These are phyloP conservation scores for Siderastrea radians DNA, from an alignment of 92 coral and sea anemone genomes.

Conservation along the genomic window DNA sequence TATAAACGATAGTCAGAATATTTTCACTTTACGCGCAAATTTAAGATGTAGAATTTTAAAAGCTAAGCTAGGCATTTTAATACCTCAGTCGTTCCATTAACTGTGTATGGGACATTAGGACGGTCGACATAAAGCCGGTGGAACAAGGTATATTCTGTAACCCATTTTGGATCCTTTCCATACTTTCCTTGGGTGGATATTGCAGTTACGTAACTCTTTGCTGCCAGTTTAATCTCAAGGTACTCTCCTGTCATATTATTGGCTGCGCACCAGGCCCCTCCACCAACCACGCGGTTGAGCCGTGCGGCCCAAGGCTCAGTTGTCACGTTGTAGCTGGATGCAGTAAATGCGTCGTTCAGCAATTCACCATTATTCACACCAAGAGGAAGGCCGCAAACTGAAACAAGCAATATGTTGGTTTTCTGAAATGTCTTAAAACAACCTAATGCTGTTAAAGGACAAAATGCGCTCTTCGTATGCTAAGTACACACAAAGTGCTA, in stretches of 20 bases:
- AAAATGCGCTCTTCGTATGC: too few relatives aligned
- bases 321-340: conserved; percentile 16
- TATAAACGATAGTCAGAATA: too few relatives aligned
- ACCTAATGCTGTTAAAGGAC: too few relatives aligned
- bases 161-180: conserved; percentile 10
- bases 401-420: background rate
- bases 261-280: conserved; percentile 74
- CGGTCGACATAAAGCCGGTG: conserved; percentile 7
- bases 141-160: conserved; percentile 52
- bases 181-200: conserved; percentile 74
- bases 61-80: too few relatives aligned
- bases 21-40: too few relatives aligned
- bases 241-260: conserved; percentile 34
- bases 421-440: too few relatives aligned
- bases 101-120: conserved; percentile 21
- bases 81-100: conserved; percentile 60
- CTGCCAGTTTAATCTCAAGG: conserved; percentile 70
- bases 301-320: conserved; percentile 45
- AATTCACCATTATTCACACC: conserved; percentile 53
- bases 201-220: conserved; percentile 39
- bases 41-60: too few relatives aligned
- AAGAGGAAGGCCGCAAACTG: conserved; percentile 68
- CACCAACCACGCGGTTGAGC: conserved; percentile 29
- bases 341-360: conserved; percentile 38
- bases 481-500: too few relatives aligned